Conservation (phyloP, 2,888 invertebrate species). For the Cryptocephalus moraei region DNA sequence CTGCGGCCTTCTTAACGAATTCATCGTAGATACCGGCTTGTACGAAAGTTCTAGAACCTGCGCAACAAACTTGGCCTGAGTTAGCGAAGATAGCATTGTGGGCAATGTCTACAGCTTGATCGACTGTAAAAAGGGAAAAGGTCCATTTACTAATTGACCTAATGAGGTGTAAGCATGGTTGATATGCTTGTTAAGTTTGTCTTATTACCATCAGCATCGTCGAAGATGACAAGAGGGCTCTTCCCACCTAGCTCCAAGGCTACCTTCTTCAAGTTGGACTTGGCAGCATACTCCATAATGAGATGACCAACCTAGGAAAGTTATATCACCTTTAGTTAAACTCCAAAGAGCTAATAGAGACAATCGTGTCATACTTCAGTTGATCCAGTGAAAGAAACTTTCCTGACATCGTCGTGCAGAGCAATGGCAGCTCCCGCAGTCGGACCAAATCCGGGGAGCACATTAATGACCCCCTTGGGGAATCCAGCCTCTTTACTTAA, state of each 20-base stretch:
- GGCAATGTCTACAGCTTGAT: conserved; percentile 51
- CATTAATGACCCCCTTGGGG: conserved; percentile 68
- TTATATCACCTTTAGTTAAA: too few species aligned
- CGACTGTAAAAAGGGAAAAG: conserved; percentile 40
- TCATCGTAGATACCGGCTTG: conserved; percentile 79
- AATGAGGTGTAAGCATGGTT: too few species aligned
- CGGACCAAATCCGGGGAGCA: conserved; percentile 65
- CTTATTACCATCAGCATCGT: conserved; percentile 59
- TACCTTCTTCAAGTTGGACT: conserved; percentile 70
- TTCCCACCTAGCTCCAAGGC: conserved; percentile 85
- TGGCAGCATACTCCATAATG: conserved; percentile 56
- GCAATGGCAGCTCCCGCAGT: conserved; percentile 65
- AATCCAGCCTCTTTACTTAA: conserved; percentile 70
- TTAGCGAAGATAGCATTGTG: conserved; percentile 61
- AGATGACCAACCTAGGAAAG: conserved; percentile 43
- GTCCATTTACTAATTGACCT: too few species aligned
- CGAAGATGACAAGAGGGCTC: conserved; percentile 75
- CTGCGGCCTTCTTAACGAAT: conserved; percentile 66
- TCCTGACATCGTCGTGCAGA: conserved; percentile 56
- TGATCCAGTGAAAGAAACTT: conserved; percentile 76
- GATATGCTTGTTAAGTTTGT: too few species aligned
- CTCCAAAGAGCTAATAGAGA: too few species aligned
- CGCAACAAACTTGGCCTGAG: conserved; percentile 73
- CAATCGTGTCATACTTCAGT: conserved; percentile 49
- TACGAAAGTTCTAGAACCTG: conserved; percentile 83